Evolutionary conservation across 2,888 invertebrate genomes (phyloP).

Genomic region (Acronicta psi): DNA sequence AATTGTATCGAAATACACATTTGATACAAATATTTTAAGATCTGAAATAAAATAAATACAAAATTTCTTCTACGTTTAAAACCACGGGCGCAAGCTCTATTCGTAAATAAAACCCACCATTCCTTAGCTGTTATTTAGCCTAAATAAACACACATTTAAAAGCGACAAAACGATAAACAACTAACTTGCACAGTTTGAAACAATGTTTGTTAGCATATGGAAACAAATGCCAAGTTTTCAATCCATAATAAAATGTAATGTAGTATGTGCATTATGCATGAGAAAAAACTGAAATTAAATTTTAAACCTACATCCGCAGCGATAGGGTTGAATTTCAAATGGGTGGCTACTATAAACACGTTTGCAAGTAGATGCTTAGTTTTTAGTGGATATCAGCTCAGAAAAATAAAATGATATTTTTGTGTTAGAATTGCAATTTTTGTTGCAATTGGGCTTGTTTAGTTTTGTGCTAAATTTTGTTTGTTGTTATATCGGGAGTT

Average conservation of each 20-base stretch:
- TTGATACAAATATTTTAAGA: too few relatives aligned
- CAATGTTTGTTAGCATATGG: constrained; percentile 38
- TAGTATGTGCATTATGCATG: constrained; percentile 40
- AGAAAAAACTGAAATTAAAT: constrained; percentile 6
- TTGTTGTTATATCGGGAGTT: not conserved
- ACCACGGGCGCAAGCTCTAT: too few relatives aligned
- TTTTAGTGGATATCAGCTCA: constrained; percentile 36
- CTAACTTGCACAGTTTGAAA: constrained; percentile 27
- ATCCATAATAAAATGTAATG: constrained; percentile 47
- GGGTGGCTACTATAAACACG: constrained; percentile 2
- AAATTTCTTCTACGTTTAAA: too few relatives aligned
- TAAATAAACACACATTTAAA: constrained; percentile 32
- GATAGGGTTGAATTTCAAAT: constrained; percentile 30
- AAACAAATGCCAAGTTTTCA: constrained; percentile 49
- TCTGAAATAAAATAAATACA: too few relatives aligned
- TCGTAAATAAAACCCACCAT: constrained; percentile 9
- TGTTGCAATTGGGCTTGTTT: constrained; percentile 12
- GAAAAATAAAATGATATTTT: constrained; percentile 41
- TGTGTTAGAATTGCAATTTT: constrained; percentile 20
- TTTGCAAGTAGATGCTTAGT: constrained; percentile 39
- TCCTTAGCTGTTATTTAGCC: constrained; percentile 21
- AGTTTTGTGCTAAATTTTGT: constrained; percentile 10
- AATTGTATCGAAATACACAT: too few relatives aligned
- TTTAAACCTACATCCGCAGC: not conserved
- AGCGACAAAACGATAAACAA: constrained; percentile 15